phyloP scores from a whole-genome alignment of 2,888 invertebrate genomes.

The Rhaphigaster nebulosa region DNA sequence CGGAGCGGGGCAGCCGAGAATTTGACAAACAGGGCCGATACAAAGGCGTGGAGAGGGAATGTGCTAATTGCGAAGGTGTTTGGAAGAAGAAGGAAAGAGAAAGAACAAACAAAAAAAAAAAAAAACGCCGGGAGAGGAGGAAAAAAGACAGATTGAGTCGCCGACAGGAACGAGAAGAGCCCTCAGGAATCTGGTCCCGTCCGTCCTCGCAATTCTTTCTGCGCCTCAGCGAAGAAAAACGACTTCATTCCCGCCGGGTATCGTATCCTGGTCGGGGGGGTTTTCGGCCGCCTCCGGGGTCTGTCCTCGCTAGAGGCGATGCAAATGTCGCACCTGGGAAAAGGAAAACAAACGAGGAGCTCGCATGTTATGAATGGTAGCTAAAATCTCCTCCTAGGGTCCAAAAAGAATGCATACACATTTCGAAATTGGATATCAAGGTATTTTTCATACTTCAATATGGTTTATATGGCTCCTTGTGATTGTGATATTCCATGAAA shows the following conservation, averaged over 20 bases:
- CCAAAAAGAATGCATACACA: no score
- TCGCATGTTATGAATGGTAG: not conserved
- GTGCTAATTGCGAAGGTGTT: slow-evolving; percentile 48
- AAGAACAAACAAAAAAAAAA: slow-evolving; percentile 4
- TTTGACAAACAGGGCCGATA: slow-evolving; percentile 37
- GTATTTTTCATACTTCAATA: no score
- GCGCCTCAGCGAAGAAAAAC: slow-evolving; percentile 11
- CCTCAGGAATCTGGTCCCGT: slow-evolving; percentile 12
- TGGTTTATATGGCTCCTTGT: no score
- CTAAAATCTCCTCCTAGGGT: not conserved
- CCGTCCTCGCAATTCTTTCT: slow-evolving; percentile 33
- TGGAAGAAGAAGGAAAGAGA: slow-evolving; percentile 40
- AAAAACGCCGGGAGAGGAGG: not conserved
- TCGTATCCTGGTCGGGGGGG: not conserved
- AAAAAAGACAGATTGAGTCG: slow-evolving; percentile 51
- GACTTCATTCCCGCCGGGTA: slow-evolving; percentile 34
- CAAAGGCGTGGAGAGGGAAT: slow-evolving; percentile 49
- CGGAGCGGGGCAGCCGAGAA: not conserved
- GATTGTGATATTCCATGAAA: no score
- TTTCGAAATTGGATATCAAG: no score
- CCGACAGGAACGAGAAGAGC: not conserved
- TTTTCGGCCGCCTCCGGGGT: not conserved
- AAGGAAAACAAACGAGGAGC: not conserved
- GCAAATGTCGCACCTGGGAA: slow-evolving; percentile 14
- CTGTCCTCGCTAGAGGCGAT: not conserved